A percentile compares a stretch with the other conserved stretches of the same genome.
phyloP scores from a whole-genome alignment of 1,140 invertebrate species.

The Dryas iulia region DNA sequence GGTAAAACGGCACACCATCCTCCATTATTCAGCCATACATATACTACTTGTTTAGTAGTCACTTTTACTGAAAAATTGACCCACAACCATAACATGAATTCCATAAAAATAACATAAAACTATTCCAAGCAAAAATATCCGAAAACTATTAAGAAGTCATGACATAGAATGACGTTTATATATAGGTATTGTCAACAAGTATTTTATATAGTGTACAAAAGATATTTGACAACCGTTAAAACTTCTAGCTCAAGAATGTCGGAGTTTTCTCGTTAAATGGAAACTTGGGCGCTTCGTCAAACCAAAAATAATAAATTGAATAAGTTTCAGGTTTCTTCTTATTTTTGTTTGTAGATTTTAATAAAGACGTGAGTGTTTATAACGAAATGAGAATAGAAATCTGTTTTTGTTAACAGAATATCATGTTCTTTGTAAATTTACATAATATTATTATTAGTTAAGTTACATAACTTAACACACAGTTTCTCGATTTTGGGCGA shows the following conservation, averaged over 20 bases:
- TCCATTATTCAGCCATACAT: no score
- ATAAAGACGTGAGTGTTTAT: not conserved
- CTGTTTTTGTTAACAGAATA: not conserved
- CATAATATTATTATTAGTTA: no score
- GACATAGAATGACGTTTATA: not conserved
- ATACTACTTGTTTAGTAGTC: no score
- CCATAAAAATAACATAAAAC: not conserved
- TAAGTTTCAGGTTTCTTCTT: not conserved
- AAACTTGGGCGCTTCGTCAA: conserved; percentile 12
- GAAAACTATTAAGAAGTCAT: not conserved
- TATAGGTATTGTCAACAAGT: not conserved
- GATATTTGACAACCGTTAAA: conserved; percentile 16
- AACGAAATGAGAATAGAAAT: not conserved
- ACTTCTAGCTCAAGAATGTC: conserved; percentile 21
- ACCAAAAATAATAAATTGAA: conserved; percentile 24
- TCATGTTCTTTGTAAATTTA: no score
- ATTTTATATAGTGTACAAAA: conserved; percentile 13
- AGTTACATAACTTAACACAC: no score
- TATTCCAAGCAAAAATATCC: not conserved
- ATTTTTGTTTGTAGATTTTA: not conserved
- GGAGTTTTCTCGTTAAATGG: conserved; percentile 32
- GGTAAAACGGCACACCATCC: no score
- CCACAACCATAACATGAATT: no score
- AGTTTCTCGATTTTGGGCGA: no score
- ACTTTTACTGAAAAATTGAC: no score